Percentiles rank a stretch among this genome's conserved stretches.
These are phyloP conservation scores for Microcebus tavaratra DNA, from an alignment of 2,113 vertebrate genomes.

Conservation along the genomic window DNA sequence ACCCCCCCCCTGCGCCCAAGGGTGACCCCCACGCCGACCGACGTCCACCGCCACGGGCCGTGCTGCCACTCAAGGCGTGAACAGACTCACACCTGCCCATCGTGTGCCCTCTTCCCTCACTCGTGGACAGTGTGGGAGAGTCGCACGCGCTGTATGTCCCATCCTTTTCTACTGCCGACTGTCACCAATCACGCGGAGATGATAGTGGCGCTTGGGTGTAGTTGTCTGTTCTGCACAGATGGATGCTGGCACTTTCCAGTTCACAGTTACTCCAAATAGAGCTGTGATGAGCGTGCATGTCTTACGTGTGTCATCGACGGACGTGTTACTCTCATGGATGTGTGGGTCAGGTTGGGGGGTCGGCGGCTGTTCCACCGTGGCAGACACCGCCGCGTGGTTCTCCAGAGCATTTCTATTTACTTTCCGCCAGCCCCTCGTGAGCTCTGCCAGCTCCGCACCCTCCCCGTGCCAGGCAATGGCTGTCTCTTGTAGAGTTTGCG, in stretches of 20 bases:
- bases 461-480: neutral
- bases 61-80: neutral
- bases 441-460: neutral
- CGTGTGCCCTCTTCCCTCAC: no score
- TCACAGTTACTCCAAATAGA: fast-evolving
- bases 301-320: fast-evolving
- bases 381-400: fast-evolving
- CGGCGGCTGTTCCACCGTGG: no score
- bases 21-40: neutral
- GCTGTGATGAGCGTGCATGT: no score
- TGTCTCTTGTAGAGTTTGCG: fast-evolving
- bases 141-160: fast-evolving
- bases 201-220: fast-evolving
- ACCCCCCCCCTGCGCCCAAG: neutral
- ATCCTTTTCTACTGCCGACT: neutral
- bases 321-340: fast-evolving
- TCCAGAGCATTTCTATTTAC: no score
- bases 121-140: fast-evolving
- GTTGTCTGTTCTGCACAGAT: fast-evolving
- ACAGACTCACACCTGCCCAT: no score
- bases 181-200: fast-evolving
- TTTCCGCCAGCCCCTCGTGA: no score
- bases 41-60: neutral
- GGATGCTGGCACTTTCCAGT: neutral
- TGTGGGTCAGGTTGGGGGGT: fast-evolving